Conservation (phyloP, 2,888 invertebrate genomes). For the Silvanus unidentatus region DNA sequence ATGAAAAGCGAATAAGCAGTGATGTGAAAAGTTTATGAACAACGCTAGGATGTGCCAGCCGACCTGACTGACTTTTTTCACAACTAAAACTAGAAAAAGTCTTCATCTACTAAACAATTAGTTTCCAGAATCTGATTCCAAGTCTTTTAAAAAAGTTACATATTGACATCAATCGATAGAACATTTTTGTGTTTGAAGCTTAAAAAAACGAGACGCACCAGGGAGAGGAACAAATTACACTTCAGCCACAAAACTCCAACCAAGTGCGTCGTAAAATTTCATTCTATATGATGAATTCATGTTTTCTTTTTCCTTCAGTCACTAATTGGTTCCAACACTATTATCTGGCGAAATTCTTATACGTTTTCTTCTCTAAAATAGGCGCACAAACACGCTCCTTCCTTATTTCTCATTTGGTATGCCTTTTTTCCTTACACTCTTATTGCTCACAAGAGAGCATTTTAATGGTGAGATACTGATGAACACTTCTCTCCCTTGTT, state of each 20-base stretch:
- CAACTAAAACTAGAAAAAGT: too few species aligned
- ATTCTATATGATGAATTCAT: constrained; percentile 30
- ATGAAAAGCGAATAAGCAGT: constrained; percentile 30
- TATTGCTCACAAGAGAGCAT: constrained; percentile 25
- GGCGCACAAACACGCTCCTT: constrained; percentile 8
- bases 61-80: too few species aligned
- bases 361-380: constrained; percentile 23
- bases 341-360: constrained; percentile 18
- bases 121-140: too few species aligned
- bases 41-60: constrained; percentile 4
- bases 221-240: too few species aligned
- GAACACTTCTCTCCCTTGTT: constrained; percentile 24
- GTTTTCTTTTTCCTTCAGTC: constrained; percentile 25
- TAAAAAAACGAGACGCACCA: too few species aligned
- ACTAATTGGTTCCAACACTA: constrained; percentile 12
- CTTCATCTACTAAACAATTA: too few species aligned
- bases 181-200: too few species aligned
- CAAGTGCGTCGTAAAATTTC: constrained; percentile 27
- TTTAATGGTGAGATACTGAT: constrained; percentile 29
- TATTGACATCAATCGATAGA: too few species aligned
- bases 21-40: constrained; percentile 26
- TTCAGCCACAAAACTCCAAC: background rate
- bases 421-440: constrained; percentile 20
- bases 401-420: constrained; percentile 13
- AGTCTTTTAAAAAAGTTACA: too few species aligned